Evolutionary conservation across 2,113 vertebrate species (phyloP), one percentile per base, ranked within the genome.

Genomic region (Acrocephalus kingi): DNA sequence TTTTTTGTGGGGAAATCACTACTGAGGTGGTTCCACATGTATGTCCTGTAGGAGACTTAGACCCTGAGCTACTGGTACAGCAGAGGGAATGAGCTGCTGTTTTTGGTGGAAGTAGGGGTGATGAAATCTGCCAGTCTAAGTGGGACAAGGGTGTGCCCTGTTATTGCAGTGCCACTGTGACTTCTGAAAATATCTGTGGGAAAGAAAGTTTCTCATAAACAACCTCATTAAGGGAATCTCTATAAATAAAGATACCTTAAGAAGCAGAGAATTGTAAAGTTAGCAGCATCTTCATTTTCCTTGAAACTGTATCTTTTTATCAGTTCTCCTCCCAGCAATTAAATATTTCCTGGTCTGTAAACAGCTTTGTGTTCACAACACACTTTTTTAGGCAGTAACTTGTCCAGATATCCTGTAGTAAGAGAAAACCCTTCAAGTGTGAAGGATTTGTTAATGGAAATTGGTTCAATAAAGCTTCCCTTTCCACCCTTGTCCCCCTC

Each of bases 391-490:
- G 71, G 73, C 61, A 86, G 55, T 52, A 83, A 74, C 78, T 93
- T 92, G 63, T 31, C 75, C 59, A 87, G 89, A 93, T 90, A 92
- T 78, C 73, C 66, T 84, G 37, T 86, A 68, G 46, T 84, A 95
- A 89, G 78, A 92, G 72, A 91, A 97, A 97, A 87, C 33, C 59
- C 35, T 94, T 97, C 89, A 91, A 78, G 45, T 31, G 35, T 91
- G 88, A 97, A 94, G 66, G 45, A 89, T 92, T 94, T 89, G 37
- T 73, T 97, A 56, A 87, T 78, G 74, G 90, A 95, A 89, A 96
- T 87, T 66, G 37, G 37, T 62, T 94, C 90, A 49, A 76, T 91
- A 89, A 86, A 79, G 28, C 56, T 85, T 59, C 35, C 10, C 28
- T 72, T 95, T 96, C 51, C 15, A 76, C 17, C 19, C 35, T 78